Conservation (phyloP, 1,140 invertebrate genomes). For the Drosophila repletoides region DNA sequence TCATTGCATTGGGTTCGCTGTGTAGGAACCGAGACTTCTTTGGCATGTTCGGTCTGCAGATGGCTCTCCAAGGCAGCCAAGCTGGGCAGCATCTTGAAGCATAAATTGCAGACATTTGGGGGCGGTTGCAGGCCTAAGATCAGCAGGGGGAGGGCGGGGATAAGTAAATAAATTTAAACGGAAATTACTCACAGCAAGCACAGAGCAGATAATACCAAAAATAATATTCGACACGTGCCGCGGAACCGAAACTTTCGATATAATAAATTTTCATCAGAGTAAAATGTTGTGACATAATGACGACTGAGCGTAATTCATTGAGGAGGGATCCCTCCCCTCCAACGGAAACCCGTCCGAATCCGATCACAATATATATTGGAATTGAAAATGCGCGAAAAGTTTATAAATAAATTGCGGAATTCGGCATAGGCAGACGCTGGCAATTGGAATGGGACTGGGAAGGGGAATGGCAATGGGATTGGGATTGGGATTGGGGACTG, state of each 20-base stretch:
- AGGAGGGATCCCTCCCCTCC: conserved; percentile 2
- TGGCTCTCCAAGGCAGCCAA: conserved; percentile 98
- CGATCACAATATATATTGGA: conserved; percentile 29
- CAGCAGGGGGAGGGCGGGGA: not conserved
- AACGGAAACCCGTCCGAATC: not conserved
- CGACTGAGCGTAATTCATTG: conserved; percentile 51
- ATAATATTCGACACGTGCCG: conserved; percentile 55
- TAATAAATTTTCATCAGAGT: conserved; percentile 73
- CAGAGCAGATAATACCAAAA: conserved; percentile 28
- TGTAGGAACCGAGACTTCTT: conserved; percentile 54
- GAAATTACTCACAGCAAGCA: conserved; percentile 23
- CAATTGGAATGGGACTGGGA: not conserved
- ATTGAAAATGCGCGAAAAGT: conserved; percentile 66
- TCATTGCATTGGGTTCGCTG: conserved; percentile 42
- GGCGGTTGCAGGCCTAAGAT: conserved; percentile 67
- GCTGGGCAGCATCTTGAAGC: conserved; percentile 99
- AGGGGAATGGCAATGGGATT: not conserved
- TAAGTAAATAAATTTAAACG: not conserved
- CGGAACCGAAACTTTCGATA: conserved; percentile 36
- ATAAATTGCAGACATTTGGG: conserved; percentile 94
- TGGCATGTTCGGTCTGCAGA: conserved; percentile 86
- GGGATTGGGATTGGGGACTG: too few species aligned
- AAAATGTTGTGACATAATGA: conserved; percentile 78
- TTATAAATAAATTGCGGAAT: conserved; percentile 76
- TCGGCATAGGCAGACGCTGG: conserved; percentile 53